Conservation (phyloP, 2,888 invertebrate genomes). For the Thyatira batis region DNA sequence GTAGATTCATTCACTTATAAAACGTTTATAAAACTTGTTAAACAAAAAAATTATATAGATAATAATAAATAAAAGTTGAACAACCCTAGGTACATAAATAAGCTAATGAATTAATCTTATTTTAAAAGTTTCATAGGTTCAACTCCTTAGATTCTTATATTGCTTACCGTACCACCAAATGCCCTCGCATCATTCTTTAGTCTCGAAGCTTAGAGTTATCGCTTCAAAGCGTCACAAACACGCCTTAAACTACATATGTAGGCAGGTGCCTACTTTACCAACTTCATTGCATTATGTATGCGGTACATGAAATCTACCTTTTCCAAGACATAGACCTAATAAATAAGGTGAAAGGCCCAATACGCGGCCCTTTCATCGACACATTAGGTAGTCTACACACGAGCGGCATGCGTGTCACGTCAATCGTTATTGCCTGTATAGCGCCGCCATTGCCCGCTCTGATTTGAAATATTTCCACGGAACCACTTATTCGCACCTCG, state of each 20-base stretch:
- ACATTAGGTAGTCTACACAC: slow-evolving; percentile 74
- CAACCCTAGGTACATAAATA: too few species aligned
- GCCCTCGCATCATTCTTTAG: too few species aligned
- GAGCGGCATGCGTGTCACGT: slow-evolving; percentile 73
- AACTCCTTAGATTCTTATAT: too few species aligned
- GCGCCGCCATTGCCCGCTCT: slow-evolving; percentile 61
- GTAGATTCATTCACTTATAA: too few species aligned
- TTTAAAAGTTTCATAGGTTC: too few species aligned
- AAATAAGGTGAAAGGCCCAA: slow-evolving; percentile 67
- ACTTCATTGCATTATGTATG: slow-evolving; percentile 27
- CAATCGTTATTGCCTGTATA: slow-evolving; percentile 75
- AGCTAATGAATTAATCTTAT: too few species aligned
- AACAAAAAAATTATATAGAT: too few species aligned
- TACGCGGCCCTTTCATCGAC: slow-evolving; percentile 55
- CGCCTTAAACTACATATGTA: not conserved
- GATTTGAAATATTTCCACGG: slow-evolving; percentile 82
- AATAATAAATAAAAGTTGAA: too few species aligned
- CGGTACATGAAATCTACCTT: slow-evolving; percentile 37
- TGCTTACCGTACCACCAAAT: too few species aligned
- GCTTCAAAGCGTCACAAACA: not conserved
- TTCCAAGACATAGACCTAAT: slow-evolving; percentile 58
- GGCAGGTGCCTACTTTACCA: not conserved
- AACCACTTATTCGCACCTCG: slow-evolving; percentile 79
- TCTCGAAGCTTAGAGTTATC: too few species aligned
- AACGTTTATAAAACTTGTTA: too few species aligned